A percentile compares a stretch with the other conserved stretches of the same genome.
These are phyloP conservation scores for Oceanodroma tethys DNA, from an alignment of 2,113 vertebrate species.

Conservation along the genomic window DNA sequence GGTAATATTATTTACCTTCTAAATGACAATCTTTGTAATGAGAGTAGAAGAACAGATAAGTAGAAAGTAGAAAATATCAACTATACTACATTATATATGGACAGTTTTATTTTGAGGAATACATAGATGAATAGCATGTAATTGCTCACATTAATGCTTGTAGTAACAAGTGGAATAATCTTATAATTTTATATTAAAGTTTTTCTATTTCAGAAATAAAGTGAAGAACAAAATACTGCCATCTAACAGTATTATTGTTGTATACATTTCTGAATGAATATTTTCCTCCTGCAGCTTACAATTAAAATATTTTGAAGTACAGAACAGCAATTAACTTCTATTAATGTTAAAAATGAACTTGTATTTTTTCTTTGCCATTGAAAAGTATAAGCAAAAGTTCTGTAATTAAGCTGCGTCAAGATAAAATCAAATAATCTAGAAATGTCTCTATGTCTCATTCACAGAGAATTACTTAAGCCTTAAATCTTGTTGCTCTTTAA, in stretches of 20 bases:
- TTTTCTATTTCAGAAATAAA: neutral
- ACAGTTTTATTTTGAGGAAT: neutral
- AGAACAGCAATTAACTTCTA: neutral
- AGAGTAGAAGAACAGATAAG: neutral
- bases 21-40: neutral
- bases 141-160: neutral
- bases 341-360: neutral
- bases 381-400: neutral
- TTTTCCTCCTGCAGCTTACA: neutral
- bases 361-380: neutral
- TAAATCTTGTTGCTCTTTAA: neutral
- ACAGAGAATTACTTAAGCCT: neutral
- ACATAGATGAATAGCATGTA: neutral
- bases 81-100: neutral
- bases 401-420: neutral
- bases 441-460: neutral
- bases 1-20: neutral
- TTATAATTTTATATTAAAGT: neutral
- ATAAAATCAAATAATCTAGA: neutral
- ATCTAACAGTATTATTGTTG: neutral
- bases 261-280: neutral
- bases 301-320: neutral
- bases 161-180: neutral
- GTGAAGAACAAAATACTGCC: neutral
- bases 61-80: neutral